Conservation (phyloP, 2,888 invertebrate genomes). For the Bruchidius siliquastri region DNA sequence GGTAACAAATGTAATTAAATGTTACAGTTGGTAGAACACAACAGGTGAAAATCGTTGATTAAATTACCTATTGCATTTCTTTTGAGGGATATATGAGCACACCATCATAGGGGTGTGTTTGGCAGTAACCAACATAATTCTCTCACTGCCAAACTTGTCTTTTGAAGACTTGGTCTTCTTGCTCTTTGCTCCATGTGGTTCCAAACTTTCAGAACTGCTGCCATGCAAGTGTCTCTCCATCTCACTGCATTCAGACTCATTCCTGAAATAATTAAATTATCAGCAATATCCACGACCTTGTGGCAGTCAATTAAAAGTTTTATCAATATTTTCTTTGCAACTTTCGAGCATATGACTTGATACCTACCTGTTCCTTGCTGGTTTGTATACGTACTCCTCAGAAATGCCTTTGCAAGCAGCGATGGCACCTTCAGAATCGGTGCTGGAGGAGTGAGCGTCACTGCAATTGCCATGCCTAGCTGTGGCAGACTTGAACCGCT, state of each 20-base stretch:
- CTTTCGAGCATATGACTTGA: too few species aligned
- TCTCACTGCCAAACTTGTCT: slow-evolving; percentile 63
- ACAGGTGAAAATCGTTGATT: too few species aligned
- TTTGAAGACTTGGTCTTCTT: slow-evolving; percentile 56
- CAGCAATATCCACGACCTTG: too few species aligned
- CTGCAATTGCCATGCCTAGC: slow-evolving; percentile 6
- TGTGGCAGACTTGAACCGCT: background rate
- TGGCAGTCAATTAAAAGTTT: too few species aligned
- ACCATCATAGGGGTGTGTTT: slow-evolving; percentile 78
- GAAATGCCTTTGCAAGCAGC: slow-evolving; percentile 58
- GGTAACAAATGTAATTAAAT: too few species aligned
- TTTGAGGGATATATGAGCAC: slow-evolving; percentile 84
- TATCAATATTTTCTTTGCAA: too few species aligned
- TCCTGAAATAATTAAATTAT: background rate
- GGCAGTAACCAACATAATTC: slow-evolving; percentile 75
- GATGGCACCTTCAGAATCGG: slow-evolving; percentile 68
- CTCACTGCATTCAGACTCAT: background rate
- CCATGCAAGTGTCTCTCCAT: slow-evolving; percentile 57
- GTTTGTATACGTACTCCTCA: slow-evolving; percentile 37
- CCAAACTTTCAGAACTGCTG: slow-evolving; percentile 78
- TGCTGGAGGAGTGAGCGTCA: slow-evolving; percentile 43
- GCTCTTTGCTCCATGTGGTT: slow-evolving; percentile 21
- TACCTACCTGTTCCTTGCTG: slow-evolving; percentile 57
- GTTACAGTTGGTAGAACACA: too few species aligned
- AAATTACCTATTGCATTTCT: slow-evolving; percentile 39